A percentile compares a stretch with the other conserved stretches of the same genome.
These are phyloP conservation scores for Colossoma macropomum DNA, from an alignment of 2,113 vertebrate species.

Conservation along the genomic window DNA sequence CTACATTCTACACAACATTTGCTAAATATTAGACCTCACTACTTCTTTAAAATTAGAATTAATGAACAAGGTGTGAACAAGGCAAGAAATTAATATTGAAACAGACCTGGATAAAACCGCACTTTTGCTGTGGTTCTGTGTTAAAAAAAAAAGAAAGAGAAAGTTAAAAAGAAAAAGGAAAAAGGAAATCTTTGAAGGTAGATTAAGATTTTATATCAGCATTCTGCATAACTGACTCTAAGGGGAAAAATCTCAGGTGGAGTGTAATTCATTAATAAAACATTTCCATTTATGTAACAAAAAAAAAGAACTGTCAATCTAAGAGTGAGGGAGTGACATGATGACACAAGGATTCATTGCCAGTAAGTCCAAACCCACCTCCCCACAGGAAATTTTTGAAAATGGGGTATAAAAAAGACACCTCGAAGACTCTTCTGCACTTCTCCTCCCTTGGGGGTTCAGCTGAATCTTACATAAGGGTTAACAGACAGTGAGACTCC, in stretches of 20 bases:
- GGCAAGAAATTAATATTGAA: no score
- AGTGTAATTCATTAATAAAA: constrained; percentile 23
- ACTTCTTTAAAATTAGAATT: no score
- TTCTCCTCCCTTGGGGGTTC: constrained; percentile 34
- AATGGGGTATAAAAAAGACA: constrained; percentile 43
- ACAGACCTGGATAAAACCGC: no score
- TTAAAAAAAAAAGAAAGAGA: no score
- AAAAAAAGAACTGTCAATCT: neutral
- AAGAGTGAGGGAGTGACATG: neutral
- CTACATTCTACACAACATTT: neutral
- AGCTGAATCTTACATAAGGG: constrained; percentile 34
- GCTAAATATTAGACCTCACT: neutral
- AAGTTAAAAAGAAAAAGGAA: no score
- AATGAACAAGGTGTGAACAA: no score
- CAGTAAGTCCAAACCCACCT: constrained; percentile 42
- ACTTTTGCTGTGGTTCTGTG: no score
- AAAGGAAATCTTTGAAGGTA: neutral
- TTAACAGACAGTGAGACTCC: constrained; percentile 18
- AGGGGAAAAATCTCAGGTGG: neutral
- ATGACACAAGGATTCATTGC: constrained; percentile 33
- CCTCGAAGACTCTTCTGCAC: constrained; percentile 34
- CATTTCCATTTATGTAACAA: constrained; percentile 26
- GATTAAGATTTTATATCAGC: neutral
- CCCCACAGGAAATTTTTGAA: constrained; percentile 16
- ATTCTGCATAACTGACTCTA: neutral